These are phyloP conservation scores for Micronycteris hirsuta DNA, from an alignment of 2,113 vertebrate species.

Conservation along the genomic window DNA sequence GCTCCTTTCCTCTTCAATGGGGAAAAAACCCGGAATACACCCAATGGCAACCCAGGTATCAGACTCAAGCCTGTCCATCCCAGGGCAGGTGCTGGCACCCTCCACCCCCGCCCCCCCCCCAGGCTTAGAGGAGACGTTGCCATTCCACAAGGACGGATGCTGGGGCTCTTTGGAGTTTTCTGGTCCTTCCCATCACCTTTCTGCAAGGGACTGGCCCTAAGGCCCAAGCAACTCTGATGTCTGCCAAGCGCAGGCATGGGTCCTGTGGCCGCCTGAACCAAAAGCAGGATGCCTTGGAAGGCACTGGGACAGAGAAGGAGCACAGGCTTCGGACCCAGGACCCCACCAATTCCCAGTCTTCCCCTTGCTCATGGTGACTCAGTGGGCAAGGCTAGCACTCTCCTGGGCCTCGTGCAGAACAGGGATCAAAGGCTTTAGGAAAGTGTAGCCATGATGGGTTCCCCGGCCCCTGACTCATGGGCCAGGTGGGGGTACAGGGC, in stretches of 20 bases:
- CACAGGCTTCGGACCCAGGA: neutral
- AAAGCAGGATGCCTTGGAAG: neutral
- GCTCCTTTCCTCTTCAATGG: neutral
- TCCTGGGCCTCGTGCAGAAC: fast-evolving
- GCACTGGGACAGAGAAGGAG: neutral
- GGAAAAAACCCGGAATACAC: neutral
- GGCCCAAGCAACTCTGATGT: neutral
- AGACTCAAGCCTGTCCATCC: neutral
- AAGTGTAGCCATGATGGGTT: fast-evolving
- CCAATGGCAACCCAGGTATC: neutral
- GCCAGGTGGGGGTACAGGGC: neutral
- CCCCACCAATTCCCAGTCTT: neutral
- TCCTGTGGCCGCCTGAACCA: neutral
- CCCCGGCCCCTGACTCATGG: fast-evolving
- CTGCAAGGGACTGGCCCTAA: neutral
- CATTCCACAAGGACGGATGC: fast-evolving
- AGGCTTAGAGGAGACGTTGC: neutral
- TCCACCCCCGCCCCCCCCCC: neutral
- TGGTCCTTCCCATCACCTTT: neutral
- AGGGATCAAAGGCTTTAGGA: neutral
- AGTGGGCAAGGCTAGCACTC: neutral
- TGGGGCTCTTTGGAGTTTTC: neutral
- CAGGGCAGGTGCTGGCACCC: neutral
- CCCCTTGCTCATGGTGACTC: neutral
- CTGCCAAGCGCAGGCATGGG: neutral